Conservation (phyloP, 2,113 vertebrate genomes). For the Crocuta crocuta region DNA sequence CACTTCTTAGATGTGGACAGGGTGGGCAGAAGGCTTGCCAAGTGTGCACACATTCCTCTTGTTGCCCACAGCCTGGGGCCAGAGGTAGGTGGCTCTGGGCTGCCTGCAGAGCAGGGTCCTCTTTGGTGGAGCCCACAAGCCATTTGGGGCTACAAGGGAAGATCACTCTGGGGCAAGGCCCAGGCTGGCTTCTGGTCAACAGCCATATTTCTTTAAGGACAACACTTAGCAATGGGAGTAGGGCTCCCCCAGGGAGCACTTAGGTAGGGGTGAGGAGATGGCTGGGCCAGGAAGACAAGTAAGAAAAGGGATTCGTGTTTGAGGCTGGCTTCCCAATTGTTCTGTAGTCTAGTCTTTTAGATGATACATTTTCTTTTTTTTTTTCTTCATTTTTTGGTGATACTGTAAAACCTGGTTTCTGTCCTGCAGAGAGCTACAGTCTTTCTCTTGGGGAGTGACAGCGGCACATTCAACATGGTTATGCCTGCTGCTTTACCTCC, state of each 20-base stretch:
- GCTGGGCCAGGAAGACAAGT: constrained; percentile 60
- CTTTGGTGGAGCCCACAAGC: constrained; percentile 69
- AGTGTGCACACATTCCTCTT: constrained; percentile 88
- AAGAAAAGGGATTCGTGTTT: constrained; percentile 38
- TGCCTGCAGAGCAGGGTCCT: constrained; percentile 60
- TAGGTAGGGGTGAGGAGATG: neutral
- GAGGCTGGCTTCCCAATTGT: constrained; percentile 47
- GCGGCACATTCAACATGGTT: neutral
- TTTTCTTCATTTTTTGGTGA: neutral
- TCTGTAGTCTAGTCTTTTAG: constrained; percentile 46
- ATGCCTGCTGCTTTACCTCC: constrained; percentile 10
- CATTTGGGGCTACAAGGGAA: constrained; percentile 66
- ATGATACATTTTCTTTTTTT: neutral
- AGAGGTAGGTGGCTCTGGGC: constrained; percentile 75
- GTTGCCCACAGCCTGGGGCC: constrained; percentile 83
- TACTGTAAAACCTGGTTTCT: constrained; percentile 65
- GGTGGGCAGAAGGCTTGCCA: constrained; percentile 88
- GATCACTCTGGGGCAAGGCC: constrained; percentile 33
- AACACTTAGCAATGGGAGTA: constrained; percentile 73
- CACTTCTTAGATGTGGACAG: constrained; percentile 90
- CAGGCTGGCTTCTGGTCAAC: constrained; percentile 72
- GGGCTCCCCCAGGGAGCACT: constrained; percentile 73
- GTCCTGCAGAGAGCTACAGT: constrained; percentile 71
- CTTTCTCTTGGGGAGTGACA: neutral
- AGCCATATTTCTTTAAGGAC: constrained; percentile 83